Evolutionary conservation across 2,797 vertebrate genomes (phyloP), one percentile per base, ranked within the genome.

Genomic region (Sebastes miniatus): DNA sequence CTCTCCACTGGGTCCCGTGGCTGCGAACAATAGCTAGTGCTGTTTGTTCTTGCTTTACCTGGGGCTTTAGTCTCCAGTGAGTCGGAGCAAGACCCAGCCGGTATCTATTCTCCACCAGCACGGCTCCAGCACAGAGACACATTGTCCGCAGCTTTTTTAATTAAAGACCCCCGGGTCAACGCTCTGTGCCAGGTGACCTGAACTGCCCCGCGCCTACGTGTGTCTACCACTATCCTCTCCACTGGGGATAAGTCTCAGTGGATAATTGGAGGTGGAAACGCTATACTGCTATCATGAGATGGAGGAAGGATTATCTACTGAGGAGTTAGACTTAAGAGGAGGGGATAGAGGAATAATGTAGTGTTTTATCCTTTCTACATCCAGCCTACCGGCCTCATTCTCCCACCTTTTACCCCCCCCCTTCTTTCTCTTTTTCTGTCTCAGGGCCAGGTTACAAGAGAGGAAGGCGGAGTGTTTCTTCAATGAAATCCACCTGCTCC

Each of bases 121-220:
- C 90, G 71, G 88, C 87, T 89, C 75, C 83, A 61, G 87, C 89
- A 96, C 95, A 96, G 94, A 95, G 95, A 90, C 88, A 76, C 94
- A 93, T 96, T 96, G 96, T 96, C 86, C 75, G 1, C 69, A 58
- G 85, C 88, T 87, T 91, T 91, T 94, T 95, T 96, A 96, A 96
- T 96, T 95, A 96, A 95, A 95, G 89, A 93, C 91, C 92, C 92
- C 82, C 31, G 69, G 89, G 87, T 94, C 86, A 80, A 90, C 88
- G 69, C 78, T 83, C 39, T 43, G 91, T 91, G 94, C 94, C 93
- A 95, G 93, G 92, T 93, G 94, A 95, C 91, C 93, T 87, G 85
- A 91, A 86, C 90, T 89, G 92, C 93, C 88, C 91, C 76, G 27
- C 88, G 91, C 68, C 78, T 70, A 80, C 94, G 90, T 93, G 90